Base-by-base conservation (phyloP, 1,140 invertebrate species). In the Calliphora vicina region DNA sequence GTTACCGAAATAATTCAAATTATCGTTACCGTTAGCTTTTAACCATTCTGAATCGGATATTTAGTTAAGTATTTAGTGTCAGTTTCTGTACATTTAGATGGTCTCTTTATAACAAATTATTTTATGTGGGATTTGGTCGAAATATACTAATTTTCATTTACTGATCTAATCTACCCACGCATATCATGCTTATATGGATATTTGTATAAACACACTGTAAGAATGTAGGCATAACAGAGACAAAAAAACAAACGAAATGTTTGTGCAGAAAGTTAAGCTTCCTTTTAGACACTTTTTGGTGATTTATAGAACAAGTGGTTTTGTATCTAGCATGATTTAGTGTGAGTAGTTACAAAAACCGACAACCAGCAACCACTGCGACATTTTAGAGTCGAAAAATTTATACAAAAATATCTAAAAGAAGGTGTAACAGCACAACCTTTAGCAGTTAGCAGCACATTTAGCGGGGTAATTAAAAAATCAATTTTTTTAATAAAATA, bases 291-390 rank as follows among this genome's bases (percentile, higher is more conserved):
- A 78, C n/a, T 78, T 43, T 78, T 78, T 78, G 42, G 35, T 78
- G 74, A 78, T 78, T 78, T 78, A 78, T 78, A 43, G 74, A 43
- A 42, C 74, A 42, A 78, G 74, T 78, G 35, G 74, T 78, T 78
- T 78, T 43, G 35, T 78, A 78, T 78, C 74, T 78, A 17, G n/a
- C 23, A 43, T 78, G 74, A 78, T 78, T 78, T 78, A 78, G 35
- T 43, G 13, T 78, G 74, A 43, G 35, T 1, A 67, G 61, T 9
- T 23, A 67, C 1, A 23, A 23, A 67, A 8, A 67, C 61, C 20
- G 9, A 67, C 61, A 61, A 8, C 13, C 17, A 61, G 4, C n/a
- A 67, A 61, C 20, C 5, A 5, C 61, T 23, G n/a, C 9, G 20
- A 67, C n/a, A 67, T 67, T 23, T 67, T 57, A 50, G 45, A 13